These are phyloP conservation scores for Dascillus cervinus DNA, from an alignment of 2,888 invertebrate genomes.

Conservation along the genomic window DNA sequence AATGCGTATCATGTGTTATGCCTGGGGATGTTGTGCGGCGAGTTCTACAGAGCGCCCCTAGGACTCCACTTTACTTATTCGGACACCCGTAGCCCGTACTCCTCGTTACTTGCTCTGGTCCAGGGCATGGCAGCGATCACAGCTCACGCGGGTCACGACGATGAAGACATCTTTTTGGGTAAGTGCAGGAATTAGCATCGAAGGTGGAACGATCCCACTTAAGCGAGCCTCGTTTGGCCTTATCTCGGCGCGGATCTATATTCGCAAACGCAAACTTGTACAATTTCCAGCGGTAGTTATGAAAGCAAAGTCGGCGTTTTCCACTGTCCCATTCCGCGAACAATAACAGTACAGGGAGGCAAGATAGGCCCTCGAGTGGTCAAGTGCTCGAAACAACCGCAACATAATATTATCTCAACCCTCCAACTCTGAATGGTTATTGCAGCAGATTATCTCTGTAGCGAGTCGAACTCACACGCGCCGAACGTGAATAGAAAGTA, in stretches of 20 bases:
- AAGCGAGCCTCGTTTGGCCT: too few relatives aligned
- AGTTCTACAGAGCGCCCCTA: constrained; percentile 44
- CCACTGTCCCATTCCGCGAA: neutral
- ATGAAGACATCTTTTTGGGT: constrained; percentile 62
- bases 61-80: constrained; percentile 41
- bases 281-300: constrained; percentile 4
- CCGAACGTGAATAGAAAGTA: constrained; percentile 14
- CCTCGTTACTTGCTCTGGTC: constrained; percentile 52
- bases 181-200: constrained; percentile 28
- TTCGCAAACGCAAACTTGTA: too few relatives aligned
- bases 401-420: constrained; percentile 19
- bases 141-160: constrained; percentile 47
- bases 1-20: constrained; percentile 34
- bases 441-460: constrained; percentile 19
- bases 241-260: too few relatives aligned
- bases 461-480: constrained; percentile 11
- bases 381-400: constrained; percentile 22
- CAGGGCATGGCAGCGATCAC: constrained; percentile 51
- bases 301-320: constrained; percentile 8
- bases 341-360: constrained; percentile 15
- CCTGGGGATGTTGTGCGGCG: constrained; percentile 48
- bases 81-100: constrained; percentile 49
- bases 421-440: constrained; percentile 20
- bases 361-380: constrained; percentile 17
- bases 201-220: too few relatives aligned